Conservation (phyloP, 2,888 invertebrate genomes). For the Ceraclea dissimilis region DNA sequence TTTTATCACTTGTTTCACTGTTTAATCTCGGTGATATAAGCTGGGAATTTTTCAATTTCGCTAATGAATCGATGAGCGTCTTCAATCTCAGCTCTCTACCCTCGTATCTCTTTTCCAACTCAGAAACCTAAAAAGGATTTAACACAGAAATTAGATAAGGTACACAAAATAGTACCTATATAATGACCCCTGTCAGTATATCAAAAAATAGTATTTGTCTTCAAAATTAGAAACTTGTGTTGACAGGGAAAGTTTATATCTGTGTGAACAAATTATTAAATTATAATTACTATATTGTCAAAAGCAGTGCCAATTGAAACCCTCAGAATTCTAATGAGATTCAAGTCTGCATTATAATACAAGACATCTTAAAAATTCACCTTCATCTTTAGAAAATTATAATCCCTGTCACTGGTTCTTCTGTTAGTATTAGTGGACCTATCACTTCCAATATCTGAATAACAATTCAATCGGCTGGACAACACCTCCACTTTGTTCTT, state of each 20-base stretch:
- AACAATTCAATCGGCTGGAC: slow-evolving; percentile 14
- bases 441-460: slow-evolving; percentile 25
- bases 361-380: too few relatives aligned
- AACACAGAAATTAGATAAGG: not conserved
- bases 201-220: too few relatives aligned
- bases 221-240: too few relatives aligned
- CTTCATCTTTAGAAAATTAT: slow-evolving; percentile 20
- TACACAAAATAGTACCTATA: not conserved
- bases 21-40: not conserved
- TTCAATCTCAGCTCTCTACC: slow-evolving; percentile 41
- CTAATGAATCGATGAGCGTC: slow-evolving; percentile 39
- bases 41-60: slow-evolving; percentile 31
- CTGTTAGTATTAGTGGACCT: slow-evolving; percentile 14
- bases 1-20: not conserved
- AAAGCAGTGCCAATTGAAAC: too few relatives aligned
- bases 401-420: slow-evolving; percentile 22
- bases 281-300: too few relatives aligned
- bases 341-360: too few relatives aligned
- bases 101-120: slow-evolving; percentile 40
- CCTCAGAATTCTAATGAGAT: too few relatives aligned
- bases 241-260: too few relatives aligned
- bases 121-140: slow-evolving; percentile 32
- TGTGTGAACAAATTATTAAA: too few relatives aligned
- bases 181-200: too few relatives aligned
- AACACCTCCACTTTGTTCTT: slow-evolving; percentile 36